These are phyloP conservation scores for Caenorhabditis drosophilae DNA, from an alignment of 2,888 invertebrate genomes.

Conservation along the genomic window DNA sequence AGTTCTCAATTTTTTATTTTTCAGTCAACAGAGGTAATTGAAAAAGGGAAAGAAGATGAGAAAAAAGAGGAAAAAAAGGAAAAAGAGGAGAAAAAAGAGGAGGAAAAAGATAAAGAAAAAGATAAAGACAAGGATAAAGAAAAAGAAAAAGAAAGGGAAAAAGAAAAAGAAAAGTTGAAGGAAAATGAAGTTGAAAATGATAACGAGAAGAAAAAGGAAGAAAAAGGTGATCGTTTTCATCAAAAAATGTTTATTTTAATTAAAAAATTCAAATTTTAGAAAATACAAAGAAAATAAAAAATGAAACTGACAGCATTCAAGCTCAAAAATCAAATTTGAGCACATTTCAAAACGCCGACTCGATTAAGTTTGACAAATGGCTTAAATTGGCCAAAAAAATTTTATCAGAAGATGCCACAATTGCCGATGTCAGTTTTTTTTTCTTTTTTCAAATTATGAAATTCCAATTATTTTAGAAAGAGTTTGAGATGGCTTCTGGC, in stretches of 20 bases:
- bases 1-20: too few relatives aligned
- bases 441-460: not conserved
- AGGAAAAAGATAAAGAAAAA: slow-evolving; percentile 3
- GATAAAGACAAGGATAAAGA: slow-evolving; percentile 1
- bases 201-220: slow-evolving; percentile 1
- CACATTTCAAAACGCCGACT: too few relatives aligned
- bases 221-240: not conserved
- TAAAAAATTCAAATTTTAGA: not conserved
- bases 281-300: too few relatives aligned
- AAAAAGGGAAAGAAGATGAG: not conserved
- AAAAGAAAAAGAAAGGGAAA: slow-evolving; percentile 5
- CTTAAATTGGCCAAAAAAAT: not conserved
- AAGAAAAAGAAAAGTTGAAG: slow-evolving; percentile 2
- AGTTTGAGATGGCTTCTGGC: slow-evolving; percentile 11
- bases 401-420: not conserved
- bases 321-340: too few relatives aligned
- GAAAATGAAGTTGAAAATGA: not conserved
- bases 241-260: not conserved
- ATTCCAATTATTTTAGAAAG: slow-evolving; percentile 10
- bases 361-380: slow-evolving; percentile 1
- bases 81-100: slow-evolving; percentile 2
- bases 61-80: slow-evolving; percentile 6
- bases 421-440: not conserved
- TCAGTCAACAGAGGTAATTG: too few relatives aligned
- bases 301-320: not conserved